Percentiles rank a stretch among this genome's conserved stretches.
These are phyloP conservation scores for Polydrusus pterygomalis DNA, from an alignment of 2,888 invertebrate genomes.

Conservation along the genomic window DNA sequence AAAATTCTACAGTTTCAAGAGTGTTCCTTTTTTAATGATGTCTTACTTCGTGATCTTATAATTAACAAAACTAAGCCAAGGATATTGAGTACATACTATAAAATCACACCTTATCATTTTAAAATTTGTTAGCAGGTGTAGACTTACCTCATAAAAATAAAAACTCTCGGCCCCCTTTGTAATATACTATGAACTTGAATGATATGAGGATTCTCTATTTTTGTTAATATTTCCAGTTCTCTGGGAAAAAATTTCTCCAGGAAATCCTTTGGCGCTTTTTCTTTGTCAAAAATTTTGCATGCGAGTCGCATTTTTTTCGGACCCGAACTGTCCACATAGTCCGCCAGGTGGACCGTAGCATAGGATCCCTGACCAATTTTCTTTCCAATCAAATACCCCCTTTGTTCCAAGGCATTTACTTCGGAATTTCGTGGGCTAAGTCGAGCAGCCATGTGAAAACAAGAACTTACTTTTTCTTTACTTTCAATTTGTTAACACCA, in stretches of 20 bases:
- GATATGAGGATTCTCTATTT: constrained; percentile 92
- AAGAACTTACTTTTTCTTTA: constrained; percentile 48
- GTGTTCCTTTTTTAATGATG: too few relatives aligned
- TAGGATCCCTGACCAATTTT: constrained; percentile 95
- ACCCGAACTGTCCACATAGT: constrained; percentile 83
- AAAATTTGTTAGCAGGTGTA: constrained; percentile 2
- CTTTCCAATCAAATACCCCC: constrained; percentile 85
- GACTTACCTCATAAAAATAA: constrained; percentile 88
- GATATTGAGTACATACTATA: too few relatives aligned
- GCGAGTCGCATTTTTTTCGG: constrained; percentile 85
- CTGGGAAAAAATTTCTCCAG: constrained; percentile 94
- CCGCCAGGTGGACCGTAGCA: constrained; percentile 91
- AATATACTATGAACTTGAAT: constrained; percentile 92
- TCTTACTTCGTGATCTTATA: too few relatives aligned
- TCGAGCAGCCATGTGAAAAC: constrained; percentile 78
- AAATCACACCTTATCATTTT: not conserved
- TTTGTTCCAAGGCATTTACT: constrained; percentile 88
- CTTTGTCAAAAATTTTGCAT: constrained; percentile 94
- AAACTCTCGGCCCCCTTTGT: constrained; percentile 87
- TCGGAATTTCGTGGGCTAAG: constrained; percentile 88
- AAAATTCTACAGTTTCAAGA: too few relatives aligned
- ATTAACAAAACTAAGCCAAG: too few relatives aligned
- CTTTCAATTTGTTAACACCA: constrained; percentile 52
- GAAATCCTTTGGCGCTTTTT: constrained; percentile 91
- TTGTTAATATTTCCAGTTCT: constrained; percentile 91